phyloP scores from a whole-genome alignment of 2,888 invertebrate genomes.

The Morpho helenor region DNA sequence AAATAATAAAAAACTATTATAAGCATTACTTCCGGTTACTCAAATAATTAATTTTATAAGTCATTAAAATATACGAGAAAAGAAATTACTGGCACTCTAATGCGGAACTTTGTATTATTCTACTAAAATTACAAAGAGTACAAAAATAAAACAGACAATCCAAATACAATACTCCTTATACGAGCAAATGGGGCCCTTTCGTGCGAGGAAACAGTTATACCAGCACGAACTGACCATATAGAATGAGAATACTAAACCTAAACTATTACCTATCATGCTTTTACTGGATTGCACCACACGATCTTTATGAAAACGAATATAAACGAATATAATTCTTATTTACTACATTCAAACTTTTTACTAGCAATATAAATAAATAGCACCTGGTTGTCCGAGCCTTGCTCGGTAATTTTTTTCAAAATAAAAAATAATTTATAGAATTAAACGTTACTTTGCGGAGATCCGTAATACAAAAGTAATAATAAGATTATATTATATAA shows the following conservation, averaged over 20 bases:
- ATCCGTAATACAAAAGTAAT: too few species aligned
- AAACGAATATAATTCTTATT: neutral
- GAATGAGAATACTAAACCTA: slow-evolving; percentile 31
- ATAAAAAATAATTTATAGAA: too few species aligned
- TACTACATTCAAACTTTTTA: too few species aligned
- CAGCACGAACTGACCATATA: slow-evolving; percentile 34
- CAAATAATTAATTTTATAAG: too few species aligned
- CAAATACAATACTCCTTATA: slow-evolving; percentile 7
- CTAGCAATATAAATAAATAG: too few species aligned
- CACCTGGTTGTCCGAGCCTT: too few species aligned
- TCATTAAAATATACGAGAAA: too few species aligned
- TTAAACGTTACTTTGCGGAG: too few species aligned
- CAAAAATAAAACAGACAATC: neutral
- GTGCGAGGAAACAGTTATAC: slow-evolving; percentile 36
- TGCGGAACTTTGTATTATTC: neutral
- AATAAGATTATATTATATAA: too few species aligned
- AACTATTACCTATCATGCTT: slow-evolving; percentile 21
- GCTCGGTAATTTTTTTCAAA: too few species aligned
- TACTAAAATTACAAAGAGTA: neutral
- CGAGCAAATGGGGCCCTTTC: slow-evolving; percentile 35
- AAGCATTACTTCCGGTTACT: too few species aligned
- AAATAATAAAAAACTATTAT: too few species aligned
- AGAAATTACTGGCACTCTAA: neutral
- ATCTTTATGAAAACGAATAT: slow-evolving; percentile 10
- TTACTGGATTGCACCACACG: slow-evolving; percentile 25